A percentile compares a stretch with the other conserved stretches of the same genome.
phyloP scores from a whole-genome alignment of 2,113 vertebrate genomes.

The Laterallus jamaicensis region DNA sequence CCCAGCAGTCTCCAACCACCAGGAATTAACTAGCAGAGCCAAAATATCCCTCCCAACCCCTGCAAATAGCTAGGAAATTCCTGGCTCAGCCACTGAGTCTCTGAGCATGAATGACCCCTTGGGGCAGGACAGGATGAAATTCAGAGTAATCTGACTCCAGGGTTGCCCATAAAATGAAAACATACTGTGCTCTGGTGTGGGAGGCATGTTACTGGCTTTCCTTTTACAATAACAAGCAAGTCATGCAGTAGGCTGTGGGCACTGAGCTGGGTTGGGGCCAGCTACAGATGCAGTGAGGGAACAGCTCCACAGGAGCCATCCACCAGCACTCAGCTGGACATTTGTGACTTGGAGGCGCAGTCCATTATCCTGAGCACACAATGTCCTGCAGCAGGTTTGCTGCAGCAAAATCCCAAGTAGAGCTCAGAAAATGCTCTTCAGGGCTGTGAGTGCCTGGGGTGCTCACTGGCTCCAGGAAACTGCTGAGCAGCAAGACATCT shows the following conservation, averaged over 20 bases:
- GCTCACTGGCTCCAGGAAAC: rapidly evolving
- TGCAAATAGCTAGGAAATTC: neutral
- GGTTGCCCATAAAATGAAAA: neutral
- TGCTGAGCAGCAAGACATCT: rapidly evolving
- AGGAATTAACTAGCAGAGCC: neutral
- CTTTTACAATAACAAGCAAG: rapidly evolving
- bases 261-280: neutral
- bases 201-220: neutral
- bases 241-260: rapidly evolving
- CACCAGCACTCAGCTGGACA: rapidly evolving
- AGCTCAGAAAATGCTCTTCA: neutral
- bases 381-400: neutral
- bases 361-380: rapidly evolving
- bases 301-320: neutral
- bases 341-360: too few species aligned
- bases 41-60: neutral
- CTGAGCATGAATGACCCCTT: neutral
- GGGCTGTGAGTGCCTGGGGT: rapidly evolving
- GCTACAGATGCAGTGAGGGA: rapidly evolving
- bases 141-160: neutral
- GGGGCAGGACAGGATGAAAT: rapidly evolving
- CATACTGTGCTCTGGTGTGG: rapidly evolving
- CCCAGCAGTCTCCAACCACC: neutral
- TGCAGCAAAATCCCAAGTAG: neutral
- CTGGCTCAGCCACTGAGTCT: neutral